phyloP scores from a whole-genome alignment of 2,797 vertebrate genomes.

The Aselliscus stoliczkanus region DNA sequence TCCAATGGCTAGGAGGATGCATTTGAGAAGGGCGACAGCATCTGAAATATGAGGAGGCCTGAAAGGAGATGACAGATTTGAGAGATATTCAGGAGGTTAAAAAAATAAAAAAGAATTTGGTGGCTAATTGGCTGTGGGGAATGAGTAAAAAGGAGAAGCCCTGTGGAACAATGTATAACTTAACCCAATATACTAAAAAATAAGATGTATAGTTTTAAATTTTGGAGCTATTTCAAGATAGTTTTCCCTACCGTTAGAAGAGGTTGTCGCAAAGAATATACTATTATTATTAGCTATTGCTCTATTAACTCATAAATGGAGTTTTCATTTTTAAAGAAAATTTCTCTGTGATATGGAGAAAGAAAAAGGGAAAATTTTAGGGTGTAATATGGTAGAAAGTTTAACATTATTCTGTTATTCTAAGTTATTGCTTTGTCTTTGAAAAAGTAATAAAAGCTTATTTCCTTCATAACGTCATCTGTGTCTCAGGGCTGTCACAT shows the following conservation, averaged over 20 bases:
- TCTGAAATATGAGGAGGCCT: not conserved
- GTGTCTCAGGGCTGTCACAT: constrained; percentile 82
- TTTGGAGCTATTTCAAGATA: not conserved
- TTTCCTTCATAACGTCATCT: constrained; percentile 83
- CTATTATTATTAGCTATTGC: not conserved
- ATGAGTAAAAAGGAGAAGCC: not conserved
- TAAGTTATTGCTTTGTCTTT: constrained; percentile 78
- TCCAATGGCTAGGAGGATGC: not conserved
- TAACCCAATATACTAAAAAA: not conserved
- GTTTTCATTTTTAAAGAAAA: constrained; percentile 30
- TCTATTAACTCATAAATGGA: not conserved
- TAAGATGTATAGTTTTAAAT: not conserved
- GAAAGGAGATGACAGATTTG: not conserved
- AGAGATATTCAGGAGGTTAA: not conserved
- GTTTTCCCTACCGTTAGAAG: not conserved
- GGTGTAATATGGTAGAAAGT: constrained; percentile 56
- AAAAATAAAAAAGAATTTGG: not conserved
- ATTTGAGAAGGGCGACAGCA: not conserved
- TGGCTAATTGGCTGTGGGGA: not conserved
- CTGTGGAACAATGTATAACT: not conserved
- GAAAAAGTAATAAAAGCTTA: constrained; percentile 87
- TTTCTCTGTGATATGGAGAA: constrained; percentile 23
- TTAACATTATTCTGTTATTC: constrained; percentile 74
- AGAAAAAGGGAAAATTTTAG: not conserved
- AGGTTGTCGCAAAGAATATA: not conserved